These are phyloP conservation scores for Fabriciana adippe DNA, from an alignment of 2,888 invertebrate genomes.

Conservation along the genomic window DNA sequence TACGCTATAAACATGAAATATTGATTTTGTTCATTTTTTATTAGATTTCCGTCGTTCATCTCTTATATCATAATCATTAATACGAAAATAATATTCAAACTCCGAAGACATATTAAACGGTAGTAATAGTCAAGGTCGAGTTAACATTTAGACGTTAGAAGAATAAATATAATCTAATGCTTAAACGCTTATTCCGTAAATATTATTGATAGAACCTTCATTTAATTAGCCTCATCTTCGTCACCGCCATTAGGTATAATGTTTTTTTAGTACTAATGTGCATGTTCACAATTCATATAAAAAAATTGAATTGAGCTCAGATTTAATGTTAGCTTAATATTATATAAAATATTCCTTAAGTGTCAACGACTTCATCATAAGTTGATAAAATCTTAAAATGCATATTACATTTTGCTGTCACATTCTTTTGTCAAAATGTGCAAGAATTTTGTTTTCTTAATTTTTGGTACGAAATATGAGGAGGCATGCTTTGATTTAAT, in stretches of 20 bases:
- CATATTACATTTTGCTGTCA: not conserved
- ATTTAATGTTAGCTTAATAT: too few species aligned
- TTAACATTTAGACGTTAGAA: slow-evolving; percentile 19
- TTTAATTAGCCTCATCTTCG: slow-evolving; percentile 15
- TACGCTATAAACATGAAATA: too few species aligned
- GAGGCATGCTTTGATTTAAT: not conserved
- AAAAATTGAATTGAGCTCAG: too few species aligned
- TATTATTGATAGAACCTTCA: slow-evolving; percentile 32
- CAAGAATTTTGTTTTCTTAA: not conserved
- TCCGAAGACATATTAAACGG: slow-evolving; percentile 6
- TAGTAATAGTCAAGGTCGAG: slow-evolving; percentile 32
- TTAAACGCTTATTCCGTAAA: slow-evolving; percentile 28
- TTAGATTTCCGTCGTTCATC: too few species aligned
- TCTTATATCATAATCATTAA: not conserved
- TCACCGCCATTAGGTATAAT: slow-evolving; percentile 3
- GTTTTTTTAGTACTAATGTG: not conserved
- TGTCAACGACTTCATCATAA: slow-evolving; percentile 1
- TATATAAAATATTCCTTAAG: not conserved
- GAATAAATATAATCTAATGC: slow-evolving; percentile 23
- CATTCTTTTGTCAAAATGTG: slow-evolving; percentile 2
- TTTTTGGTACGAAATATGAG: not conserved
- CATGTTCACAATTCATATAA: not conserved
- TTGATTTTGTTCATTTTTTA: too few species aligned
- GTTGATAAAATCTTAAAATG: not conserved
- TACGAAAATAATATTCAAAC: not conserved